Evolutionary conservation across 2,113 vertebrate species (phyloP).

Genomic region (Lagopus leucura): DNA sequence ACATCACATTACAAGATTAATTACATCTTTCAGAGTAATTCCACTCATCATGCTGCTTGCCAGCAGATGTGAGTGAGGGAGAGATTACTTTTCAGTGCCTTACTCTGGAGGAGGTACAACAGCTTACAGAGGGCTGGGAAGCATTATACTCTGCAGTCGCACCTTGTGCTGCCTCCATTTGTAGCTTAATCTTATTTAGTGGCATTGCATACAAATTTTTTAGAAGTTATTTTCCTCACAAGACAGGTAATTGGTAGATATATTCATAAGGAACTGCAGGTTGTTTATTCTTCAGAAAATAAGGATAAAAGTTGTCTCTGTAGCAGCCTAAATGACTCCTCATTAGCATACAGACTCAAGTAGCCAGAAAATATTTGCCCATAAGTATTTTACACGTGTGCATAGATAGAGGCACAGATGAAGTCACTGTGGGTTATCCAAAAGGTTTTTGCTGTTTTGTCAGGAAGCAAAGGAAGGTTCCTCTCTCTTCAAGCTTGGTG

Average conservation of each 20-base stretch:
- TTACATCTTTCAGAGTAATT: neutral
- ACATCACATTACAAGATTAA: neutral
- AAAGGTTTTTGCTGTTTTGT: neutral
- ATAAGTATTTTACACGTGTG: neutral
- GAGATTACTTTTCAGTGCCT: neutral
- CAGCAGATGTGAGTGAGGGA: neutral
- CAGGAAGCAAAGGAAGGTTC: neutral
- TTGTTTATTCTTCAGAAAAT: neutral
- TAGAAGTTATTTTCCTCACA: accelerated
- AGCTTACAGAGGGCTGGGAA: neutral
- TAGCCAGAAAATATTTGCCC: neutral
- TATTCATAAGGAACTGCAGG: neutral
- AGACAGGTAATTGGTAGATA: neutral
- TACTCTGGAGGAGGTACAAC: neutral
- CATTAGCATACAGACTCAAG: neutral
- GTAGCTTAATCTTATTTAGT: neutral
- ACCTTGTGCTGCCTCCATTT: neutral
- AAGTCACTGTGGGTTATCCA: neutral
- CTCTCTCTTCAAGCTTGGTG: neutral
- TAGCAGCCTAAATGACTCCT: neutral
- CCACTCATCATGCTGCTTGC: neutral
- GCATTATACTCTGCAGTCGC: accelerated
- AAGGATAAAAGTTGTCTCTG: neutral
- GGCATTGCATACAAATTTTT: neutral
- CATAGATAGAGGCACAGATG: neutral